phyloP scores from a whole-genome alignment of 2,888 invertebrate genomes.

The Ephialtes manifestator region DNA sequence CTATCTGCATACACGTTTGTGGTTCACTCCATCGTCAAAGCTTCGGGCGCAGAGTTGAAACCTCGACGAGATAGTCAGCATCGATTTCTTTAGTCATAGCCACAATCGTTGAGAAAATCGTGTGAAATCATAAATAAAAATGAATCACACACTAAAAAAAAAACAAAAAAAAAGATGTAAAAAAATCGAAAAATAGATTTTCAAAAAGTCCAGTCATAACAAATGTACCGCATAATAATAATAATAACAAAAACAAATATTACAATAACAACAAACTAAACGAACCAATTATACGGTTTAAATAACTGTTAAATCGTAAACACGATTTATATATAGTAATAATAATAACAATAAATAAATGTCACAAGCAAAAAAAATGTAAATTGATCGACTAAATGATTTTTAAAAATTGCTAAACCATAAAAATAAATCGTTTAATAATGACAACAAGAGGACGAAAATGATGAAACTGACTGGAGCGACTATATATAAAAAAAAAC shows the following conservation, averaged over 20 bases:
- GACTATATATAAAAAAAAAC: neutral
- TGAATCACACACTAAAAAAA: neutral
- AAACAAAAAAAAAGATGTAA: neutral
- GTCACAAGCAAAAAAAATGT: too few species aligned
- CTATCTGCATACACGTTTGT: neutral
- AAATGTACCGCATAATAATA: neutral
- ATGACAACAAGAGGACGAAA: neutral
- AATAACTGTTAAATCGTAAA: too few species aligned
- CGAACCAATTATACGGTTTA: too few species aligned
- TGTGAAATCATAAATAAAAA: neutral
- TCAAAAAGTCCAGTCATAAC: neutral
- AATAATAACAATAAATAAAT: too few species aligned
- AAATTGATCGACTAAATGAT: too few species aligned
- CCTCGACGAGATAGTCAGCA: slow-evolving; percentile 7
- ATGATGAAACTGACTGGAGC: neutral
- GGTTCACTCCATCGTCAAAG: slow-evolving; percentile 7
- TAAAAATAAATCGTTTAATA: neutral
- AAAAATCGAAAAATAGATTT: neutral
- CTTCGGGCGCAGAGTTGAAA: neutral
- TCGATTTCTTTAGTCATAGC: slow-evolving; percentile 19
- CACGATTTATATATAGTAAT: too few species aligned
- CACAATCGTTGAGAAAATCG: neutral
- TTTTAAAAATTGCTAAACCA: neutral
- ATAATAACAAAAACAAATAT: neutral
- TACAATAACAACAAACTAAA: neutral